phyloP scores from a whole-genome alignment of 2,113 vertebrate species.

The Sclerurus mexicanus region DNA sequence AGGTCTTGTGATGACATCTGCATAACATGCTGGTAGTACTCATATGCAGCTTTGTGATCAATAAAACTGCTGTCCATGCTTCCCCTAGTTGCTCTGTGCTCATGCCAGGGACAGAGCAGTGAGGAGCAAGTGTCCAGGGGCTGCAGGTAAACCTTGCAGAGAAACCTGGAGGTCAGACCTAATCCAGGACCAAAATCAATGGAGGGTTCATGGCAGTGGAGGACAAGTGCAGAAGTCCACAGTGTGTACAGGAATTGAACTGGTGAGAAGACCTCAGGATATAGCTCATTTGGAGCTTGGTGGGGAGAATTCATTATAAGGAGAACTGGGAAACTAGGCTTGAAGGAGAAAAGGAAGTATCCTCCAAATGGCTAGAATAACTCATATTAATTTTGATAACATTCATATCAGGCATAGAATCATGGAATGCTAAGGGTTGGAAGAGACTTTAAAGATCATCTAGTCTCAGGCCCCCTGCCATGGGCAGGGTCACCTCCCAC shows the following conservation, averaged over 20 bases:
- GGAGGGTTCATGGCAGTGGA: accelerated
- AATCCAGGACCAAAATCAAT: background rate
- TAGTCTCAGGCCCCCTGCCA: background rate
- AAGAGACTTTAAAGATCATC: background rate
- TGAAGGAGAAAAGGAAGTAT: background rate
- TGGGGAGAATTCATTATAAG: background rate
- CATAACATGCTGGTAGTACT: background rate
- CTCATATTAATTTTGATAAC: background rate
- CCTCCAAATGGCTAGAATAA: background rate
- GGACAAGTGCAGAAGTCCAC: background rate
- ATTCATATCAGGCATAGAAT: background rate
- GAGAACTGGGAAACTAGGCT: background rate
- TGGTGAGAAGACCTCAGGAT: background rate
- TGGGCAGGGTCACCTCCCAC: background rate
- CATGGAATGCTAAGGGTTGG: background rate
- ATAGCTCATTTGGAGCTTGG: background rate
- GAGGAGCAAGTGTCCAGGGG: background rate
- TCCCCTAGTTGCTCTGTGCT: background rate
- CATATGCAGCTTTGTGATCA: background rate
- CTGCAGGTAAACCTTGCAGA: background rate
- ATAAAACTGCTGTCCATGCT: background rate
- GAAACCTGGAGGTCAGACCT: background rate
- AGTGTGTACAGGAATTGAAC: background rate
- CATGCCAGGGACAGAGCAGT: accelerated
- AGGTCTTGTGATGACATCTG: background rate